Percentiles rank a stretch among this genome's conserved stretches.
phyloP scores from a whole-genome alignment of 2,113 vertebrate species.

The Budorcas taxicolor region DNA sequence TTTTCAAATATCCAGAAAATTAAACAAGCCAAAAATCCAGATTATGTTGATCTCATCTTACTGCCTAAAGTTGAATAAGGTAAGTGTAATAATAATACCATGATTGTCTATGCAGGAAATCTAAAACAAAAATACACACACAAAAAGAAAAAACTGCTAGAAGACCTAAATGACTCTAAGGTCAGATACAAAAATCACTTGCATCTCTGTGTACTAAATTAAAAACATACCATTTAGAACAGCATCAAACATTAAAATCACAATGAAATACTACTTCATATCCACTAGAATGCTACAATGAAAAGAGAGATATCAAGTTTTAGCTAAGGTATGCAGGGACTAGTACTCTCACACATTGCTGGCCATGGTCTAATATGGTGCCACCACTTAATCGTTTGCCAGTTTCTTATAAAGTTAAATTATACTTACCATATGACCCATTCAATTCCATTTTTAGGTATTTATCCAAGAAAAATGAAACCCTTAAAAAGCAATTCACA shows the following conservation, averaged over 20 bases:
- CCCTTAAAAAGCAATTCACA: neutral
- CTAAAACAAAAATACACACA: neutral
- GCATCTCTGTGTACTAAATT: neutral
- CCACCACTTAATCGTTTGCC: neutral
- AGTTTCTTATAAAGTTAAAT: neutral
- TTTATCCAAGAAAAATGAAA: conserved; percentile 11
- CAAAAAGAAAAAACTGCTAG: neutral
- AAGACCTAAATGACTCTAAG: neutral
- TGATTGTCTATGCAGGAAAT: neutral
- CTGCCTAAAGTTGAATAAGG: neutral
- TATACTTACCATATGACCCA: neutral
- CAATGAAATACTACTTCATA: neutral
- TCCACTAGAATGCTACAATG: neutral
- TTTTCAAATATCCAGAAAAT: conserved; percentile 24
- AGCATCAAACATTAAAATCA: neutral
- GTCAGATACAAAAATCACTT: neutral
- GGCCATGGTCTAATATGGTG: neutral
- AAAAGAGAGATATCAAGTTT: neutral
- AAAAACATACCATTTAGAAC: neutral
- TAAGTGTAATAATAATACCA: neutral
- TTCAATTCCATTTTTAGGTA: neutral
- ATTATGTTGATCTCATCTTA: neutral
- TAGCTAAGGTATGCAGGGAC: neutral
- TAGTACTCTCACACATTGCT: neutral
- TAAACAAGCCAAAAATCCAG: neutral